Evolutionary conservation across 2,113 vertebrate species (phyloP).

Genomic region (Siphamia tubifer): DNA sequence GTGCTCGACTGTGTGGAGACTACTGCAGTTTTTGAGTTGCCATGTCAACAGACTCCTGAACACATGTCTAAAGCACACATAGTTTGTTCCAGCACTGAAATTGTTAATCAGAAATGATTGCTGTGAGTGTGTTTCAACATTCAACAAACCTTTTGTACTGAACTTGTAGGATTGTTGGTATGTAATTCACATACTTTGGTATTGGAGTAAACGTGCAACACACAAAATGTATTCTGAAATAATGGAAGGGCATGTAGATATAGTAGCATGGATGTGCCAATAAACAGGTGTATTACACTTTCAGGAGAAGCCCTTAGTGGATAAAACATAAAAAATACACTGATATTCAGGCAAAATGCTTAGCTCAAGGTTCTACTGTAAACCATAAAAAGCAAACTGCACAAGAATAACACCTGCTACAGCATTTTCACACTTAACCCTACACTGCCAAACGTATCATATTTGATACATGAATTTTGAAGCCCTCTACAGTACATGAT

Average conservation of each 20-base stretch:
- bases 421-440: not conserved
- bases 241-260: too few species aligned
- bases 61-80: not conserved
- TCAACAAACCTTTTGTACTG: not conserved
- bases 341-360: too few species aligned
- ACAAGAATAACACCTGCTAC: not conserved
- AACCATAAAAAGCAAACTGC: not conserved
- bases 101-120: not conserved
- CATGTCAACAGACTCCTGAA: constrained; percentile 22
- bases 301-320: too few species aligned
- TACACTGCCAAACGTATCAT: too few species aligned
- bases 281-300: too few species aligned
- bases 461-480: too few species aligned
- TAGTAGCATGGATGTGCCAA: too few species aligned
- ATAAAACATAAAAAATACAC: too few species aligned
- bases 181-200: too few species aligned
- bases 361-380: not conserved
- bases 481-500: too few species aligned
- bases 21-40: constrained; percentile 23
- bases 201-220: too few species aligned
- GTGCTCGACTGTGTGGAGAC: not conserved
- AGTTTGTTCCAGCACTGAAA: not conserved
- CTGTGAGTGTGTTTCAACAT: not conserved
- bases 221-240: too few species aligned
- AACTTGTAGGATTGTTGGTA: not conserved